phyloP scores from a whole-genome alignment of 2,888 invertebrate species.

The Gastrophysa polygoni region DNA sequence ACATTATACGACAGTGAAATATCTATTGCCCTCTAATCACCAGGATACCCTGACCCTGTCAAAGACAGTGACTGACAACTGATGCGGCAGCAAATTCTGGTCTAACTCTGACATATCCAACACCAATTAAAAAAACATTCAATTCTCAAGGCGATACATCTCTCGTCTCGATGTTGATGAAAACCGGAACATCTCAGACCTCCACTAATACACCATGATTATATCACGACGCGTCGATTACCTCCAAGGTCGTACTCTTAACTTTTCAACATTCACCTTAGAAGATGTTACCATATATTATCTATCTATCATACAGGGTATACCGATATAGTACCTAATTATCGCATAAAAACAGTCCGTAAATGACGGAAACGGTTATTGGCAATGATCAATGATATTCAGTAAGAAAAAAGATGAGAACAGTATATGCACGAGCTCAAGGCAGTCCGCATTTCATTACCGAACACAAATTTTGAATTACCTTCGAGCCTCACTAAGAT shows the following conservation, averaged over 20 bases:
- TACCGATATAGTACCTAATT: no score
- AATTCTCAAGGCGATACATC: conserved; percentile 39
- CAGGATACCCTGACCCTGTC: background rate
- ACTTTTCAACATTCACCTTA: conserved; percentile 31
- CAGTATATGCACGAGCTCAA: no score
- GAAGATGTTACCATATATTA: conserved; percentile 19
- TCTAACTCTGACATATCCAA: background rate
- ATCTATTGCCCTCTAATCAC: no score
- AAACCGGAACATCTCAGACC: conserved; percentile 40
- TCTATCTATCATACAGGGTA: background rate
- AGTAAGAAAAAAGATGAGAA: no score
- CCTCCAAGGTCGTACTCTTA: conserved; percentile 33
- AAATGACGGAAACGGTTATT: background rate
- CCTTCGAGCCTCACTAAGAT: no score
- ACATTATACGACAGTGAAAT: no score
- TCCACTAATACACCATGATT: conserved; percentile 39
- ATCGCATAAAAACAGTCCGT: background rate
- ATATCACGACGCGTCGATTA: conserved; percentile 41
- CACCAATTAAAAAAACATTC: conserved; percentile 14
- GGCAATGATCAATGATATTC: no score
- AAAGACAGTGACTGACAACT: background rate
- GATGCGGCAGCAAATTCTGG: background rate
- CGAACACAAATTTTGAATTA: no score
- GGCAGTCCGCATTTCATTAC: no score
- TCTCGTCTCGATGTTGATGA: conserved; percentile 38